phyloP scores from a whole-genome alignment of 2,797 vertebrate species.

The Linurgus olivaceus region DNA sequence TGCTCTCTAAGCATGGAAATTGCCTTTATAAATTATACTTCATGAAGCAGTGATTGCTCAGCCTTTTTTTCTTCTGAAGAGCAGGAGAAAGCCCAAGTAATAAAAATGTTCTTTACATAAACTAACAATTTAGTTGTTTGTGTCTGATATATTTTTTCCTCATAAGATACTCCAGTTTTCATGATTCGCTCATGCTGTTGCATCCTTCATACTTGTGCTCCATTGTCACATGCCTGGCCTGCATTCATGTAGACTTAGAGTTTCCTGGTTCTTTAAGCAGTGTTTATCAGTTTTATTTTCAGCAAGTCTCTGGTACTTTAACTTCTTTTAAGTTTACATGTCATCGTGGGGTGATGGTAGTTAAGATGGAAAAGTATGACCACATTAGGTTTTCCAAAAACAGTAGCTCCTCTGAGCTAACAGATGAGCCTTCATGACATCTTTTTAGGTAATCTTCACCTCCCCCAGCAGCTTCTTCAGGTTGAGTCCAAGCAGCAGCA shows the following conservation, averaged over 20 bases:
- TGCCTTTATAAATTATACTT: not conserved
- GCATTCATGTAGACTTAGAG: not conserved
- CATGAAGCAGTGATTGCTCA: not conserved
- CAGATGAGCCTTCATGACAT: not conserved
- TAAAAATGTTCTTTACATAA: not conserved
- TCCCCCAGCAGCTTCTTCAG: not conserved
- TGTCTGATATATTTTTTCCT: not conserved
- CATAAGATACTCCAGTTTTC: not conserved
- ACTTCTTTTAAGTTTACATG: not conserved
- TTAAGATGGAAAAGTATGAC: not conserved
- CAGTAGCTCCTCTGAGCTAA: not conserved
- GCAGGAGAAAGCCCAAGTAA: not conserved
- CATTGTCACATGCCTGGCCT: not conserved
- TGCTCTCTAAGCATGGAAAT: not conserved
- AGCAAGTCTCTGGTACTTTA: not conserved
- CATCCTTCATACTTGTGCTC: not conserved
- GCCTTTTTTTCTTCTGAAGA: not conserved
- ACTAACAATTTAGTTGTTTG: not conserved
- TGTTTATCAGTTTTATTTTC: conserved; percentile 13
- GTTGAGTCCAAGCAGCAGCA: not conserved
- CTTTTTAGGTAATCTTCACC: not conserved
- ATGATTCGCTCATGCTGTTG: not conserved
- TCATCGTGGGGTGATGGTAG: not conserved
- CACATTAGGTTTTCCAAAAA: not conserved
- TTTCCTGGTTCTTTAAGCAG: not conserved